Evolutionary conservation across 2,888 invertebrate species (phyloP).

Genomic region (Xanthorhoe designata): DNA sequence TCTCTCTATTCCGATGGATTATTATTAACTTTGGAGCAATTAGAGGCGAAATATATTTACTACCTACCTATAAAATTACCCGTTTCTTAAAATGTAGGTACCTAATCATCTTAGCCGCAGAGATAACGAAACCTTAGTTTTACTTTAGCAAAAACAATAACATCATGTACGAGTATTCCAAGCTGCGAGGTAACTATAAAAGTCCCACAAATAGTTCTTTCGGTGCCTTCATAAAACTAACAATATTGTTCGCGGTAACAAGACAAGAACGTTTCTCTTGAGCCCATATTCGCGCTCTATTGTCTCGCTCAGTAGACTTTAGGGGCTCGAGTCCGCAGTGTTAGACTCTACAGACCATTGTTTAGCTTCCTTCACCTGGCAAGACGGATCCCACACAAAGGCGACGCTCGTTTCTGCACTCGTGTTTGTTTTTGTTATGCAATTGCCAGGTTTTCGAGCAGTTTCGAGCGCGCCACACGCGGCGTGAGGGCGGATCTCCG

Average conservation of each 20-base stretch:
- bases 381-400: conserved; percentile 80
- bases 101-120: neutral
- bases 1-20: conserved; percentile 21
- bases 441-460: conserved; percentile 78
- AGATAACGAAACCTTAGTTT: neutral
- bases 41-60: neutral
- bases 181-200: conserved; percentile 53
- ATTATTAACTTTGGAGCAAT: conserved; percentile 24
- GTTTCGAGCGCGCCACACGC: conserved; percentile 45
- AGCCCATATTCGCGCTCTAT: conserved; percentile 78
- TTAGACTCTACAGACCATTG: conserved; percentile 76
- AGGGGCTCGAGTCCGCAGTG: conserved; percentile 73
- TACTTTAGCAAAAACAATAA: conserved; percentile 18
- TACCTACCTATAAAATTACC: too few relatives aligned
- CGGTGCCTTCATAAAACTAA: conserved; percentile 81
- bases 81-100: neutral
- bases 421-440: conserved; percentile 82
- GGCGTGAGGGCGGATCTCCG: conserved; percentile 59
- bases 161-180: conserved; percentile 29
- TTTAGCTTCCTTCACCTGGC: conserved; percentile 82
- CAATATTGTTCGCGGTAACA: conserved; percentile 82
- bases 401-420: conserved; percentile 75
- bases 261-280: conserved; percentile 77
- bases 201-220: conserved; percentile 72
- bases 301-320: conserved; percentile 80